Percentiles rank a stretch among this genome's conserved stretches.
phyloP scores from a whole-genome alignment of 2,888 invertebrate species.

The Allophyes oxyacanthae region DNA sequence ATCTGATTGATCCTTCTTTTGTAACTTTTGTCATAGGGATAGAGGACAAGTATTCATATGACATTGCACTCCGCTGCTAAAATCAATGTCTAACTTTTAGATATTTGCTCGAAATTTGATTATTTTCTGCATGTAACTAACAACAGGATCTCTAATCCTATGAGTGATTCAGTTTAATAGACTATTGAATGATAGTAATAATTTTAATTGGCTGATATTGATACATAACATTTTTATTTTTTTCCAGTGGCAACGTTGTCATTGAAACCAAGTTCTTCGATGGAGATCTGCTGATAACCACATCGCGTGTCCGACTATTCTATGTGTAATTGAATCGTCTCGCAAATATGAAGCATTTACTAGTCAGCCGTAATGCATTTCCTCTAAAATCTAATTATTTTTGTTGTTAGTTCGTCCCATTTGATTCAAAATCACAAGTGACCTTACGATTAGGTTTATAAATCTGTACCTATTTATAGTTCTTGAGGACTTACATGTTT shows the following conservation, averaged over 20 bases:
- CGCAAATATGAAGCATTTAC: constrained; percentile 63
- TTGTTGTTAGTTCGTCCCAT: constrained; percentile 24
- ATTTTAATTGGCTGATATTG: neutral
- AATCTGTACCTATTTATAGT: constrained; percentile 18
- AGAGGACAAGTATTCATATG: too few relatives aligned
- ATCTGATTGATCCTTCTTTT: neutral
- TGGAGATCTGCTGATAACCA: constrained; percentile 97
- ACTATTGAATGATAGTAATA: too few relatives aligned
- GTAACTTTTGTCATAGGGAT: too few relatives aligned
- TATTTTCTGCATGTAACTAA: too few relatives aligned
- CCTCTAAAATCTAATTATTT: constrained; percentile 23
- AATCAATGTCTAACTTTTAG: too few relatives aligned
- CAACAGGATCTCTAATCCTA: too few relatives aligned
- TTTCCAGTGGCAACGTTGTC: constrained; percentile 97
- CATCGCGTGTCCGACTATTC: constrained; percentile 97
- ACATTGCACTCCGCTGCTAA: too few relatives aligned
- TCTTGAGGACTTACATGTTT: constrained; percentile 16
- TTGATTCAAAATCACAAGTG: constrained; percentile 51
- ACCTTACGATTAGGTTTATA: constrained; percentile 47
- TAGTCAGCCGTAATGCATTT: constrained; percentile 66
- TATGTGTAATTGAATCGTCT: constrained; percentile 92
- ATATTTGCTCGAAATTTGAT: too few relatives aligned
- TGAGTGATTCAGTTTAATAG: too few relatives aligned
- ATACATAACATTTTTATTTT: constrained; percentile 34
- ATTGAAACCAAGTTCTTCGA: constrained; percentile 99